These are phyloP conservation scores for Halocynthia roretzi DNA, from an alignment of 23 tunicate species.

Conservation along the genomic window DNA sequence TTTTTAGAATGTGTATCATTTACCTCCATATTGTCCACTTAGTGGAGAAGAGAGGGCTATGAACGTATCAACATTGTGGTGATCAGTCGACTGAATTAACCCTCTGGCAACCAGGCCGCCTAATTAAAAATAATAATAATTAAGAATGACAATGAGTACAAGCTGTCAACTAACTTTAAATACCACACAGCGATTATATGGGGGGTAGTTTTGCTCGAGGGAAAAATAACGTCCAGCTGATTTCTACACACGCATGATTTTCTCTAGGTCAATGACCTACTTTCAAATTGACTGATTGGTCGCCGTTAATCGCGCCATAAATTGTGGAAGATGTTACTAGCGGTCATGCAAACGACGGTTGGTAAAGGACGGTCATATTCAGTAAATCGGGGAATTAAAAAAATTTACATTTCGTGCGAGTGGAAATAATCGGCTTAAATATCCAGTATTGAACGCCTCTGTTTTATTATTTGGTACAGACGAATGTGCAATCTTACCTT, in stretches of 20 bases:
- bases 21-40: conserved; percentile 94
- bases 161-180: not conserved
- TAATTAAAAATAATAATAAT: conserved; percentile 6
- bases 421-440: no score
- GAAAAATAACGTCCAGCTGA: conserved; percentile 2
- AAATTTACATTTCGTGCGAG: no score
- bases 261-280: conserved; percentile 1
- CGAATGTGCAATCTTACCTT: conserved; percentile 37
- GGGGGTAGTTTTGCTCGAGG: not conserved
- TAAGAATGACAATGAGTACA: not conserved
- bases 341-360: no score
- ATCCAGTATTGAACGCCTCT: no score
- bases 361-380: no score
- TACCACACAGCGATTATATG: no score
- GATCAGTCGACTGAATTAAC: conserved; percentile 44
- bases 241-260: conserved; percentile 1
- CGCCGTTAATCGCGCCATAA: no score
- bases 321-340: no score
- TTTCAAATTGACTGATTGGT: not conserved
- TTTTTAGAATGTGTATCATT: not conserved
- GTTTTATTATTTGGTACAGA: no score
- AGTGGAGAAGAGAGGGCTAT: conserved; percentile 77
- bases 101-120: conserved; percentile 78
- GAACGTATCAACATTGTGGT: conserved; percentile 60
- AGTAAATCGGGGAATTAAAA: no score